A percentile compares a stretch with the other conserved stretches of the same genome.
These are phyloP conservation scores for Drosophila rhopaloa DNA, from an alignment of 1,140 invertebrate genomes.

Conservation along the genomic window DNA sequence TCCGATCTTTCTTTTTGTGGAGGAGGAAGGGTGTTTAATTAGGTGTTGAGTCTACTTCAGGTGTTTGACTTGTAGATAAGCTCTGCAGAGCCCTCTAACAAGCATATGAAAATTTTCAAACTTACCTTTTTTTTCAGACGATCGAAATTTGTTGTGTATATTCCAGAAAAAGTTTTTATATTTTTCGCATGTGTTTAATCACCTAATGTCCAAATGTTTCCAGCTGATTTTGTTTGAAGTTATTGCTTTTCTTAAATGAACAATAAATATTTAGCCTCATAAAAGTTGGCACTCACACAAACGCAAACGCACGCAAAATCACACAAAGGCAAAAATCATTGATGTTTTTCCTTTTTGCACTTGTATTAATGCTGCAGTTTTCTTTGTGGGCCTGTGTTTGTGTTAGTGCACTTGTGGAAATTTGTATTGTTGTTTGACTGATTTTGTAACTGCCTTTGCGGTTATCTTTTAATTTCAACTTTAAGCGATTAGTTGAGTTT, in stretches of 20 bases:
- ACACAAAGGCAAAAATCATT: conserved; percentile 42
- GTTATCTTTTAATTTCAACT: conserved; percentile 26
- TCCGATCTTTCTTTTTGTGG: conserved; percentile 1
- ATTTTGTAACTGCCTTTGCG: conserved; percentile 51
- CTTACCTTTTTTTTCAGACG: conserved; percentile 43
- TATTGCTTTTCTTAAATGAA: conserved; percentile 36
- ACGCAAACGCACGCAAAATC: conserved; percentile 32
- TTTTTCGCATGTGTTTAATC: conserved; percentile 7
- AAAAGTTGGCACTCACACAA: conserved; percentile 24
- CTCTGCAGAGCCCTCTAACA: not conserved
- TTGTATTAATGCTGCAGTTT: conserved; percentile 35
- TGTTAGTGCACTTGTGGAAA: conserved; percentile 47
- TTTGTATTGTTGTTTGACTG: conserved; percentile 45
- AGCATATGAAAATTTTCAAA: conserved; percentile 21
- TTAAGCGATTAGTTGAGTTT: not conserved
- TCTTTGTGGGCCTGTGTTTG: conserved; percentile 22
- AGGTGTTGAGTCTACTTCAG: conserved; percentile 10
- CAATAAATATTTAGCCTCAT: conserved; percentile 34
- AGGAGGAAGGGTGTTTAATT: conserved; percentile 33
- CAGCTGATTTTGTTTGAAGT: conserved; percentile 13
- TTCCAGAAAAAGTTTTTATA: conserved; percentile 32
- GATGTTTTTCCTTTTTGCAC: conserved; percentile 35
- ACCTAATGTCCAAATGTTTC: conserved; percentile 7
- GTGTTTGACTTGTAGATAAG: conserved; percentile 30
- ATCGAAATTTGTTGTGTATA: conserved; percentile 24